Evolutionary conservation across 2,888 invertebrate genomes (phyloP), one percentile per base, ranked within the genome.

Genomic region (Acrobeloides nanus): DNA sequence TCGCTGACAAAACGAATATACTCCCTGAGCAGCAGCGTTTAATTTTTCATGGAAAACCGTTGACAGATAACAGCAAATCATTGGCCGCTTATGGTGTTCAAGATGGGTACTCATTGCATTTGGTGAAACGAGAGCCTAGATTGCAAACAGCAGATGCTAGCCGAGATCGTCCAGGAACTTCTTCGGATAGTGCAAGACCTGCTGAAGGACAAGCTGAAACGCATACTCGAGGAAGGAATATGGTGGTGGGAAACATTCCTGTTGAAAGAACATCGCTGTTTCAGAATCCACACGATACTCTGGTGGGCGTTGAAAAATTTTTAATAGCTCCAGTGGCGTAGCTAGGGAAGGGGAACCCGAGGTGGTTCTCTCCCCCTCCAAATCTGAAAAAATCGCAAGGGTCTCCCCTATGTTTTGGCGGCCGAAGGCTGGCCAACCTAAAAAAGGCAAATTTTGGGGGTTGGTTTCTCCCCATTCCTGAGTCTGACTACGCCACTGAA

Each of bases 11-110:
- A 15, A 50, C 48, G 21, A 12, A 15, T 4, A 38, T 49, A 7
- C 20, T 31, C 8, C 25, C 26, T 8, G 51, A 38, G 4, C 23
- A 37, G 1, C 49, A 49, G 20, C 20, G 49, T 4, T 24, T 49
- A n/a, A 49, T 49, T 24, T 49, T 49, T 24, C 48, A 48, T 21
- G 49, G 49, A 26, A 31, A 35, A 17, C 21, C 34, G 20, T 26
- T 49, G 6, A 31, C 23, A 18, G 39, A 49, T 15, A 40, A 51
- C 15, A 27, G 32, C 20, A 15, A 15, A 5, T 31, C 32, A 7
- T 39, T 49, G 8, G 31, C 18, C 8, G 39, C n/a, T 17, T 37
- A 50, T 21, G 49, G 49, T 1, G 23, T 49, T 15, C 31, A 25
- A n/a, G 50, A 49, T 21, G 49, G 37, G 5, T 23, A 40, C 38